Conservation (phyloP, 2,888 invertebrate genomes). For the Petrolisthes cinctipes region DNA sequence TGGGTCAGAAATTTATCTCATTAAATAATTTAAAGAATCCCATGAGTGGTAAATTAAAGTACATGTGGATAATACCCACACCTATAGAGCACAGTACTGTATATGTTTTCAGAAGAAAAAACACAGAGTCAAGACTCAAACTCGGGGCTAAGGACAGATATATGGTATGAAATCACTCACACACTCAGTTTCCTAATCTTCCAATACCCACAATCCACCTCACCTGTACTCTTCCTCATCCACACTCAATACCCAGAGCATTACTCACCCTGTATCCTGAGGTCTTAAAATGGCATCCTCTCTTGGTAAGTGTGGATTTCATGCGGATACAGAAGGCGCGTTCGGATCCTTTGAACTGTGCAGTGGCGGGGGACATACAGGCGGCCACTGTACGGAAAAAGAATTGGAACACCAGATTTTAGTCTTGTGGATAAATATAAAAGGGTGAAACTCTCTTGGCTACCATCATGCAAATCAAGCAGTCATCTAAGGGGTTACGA, state of each 20-base stretch:
- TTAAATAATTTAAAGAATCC: not conserved
- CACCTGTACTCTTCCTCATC: not conserved
- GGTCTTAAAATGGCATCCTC: constrained; percentile 96
- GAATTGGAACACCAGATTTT: not conserved
- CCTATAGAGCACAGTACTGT: not conserved
- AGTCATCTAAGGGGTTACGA: no score
- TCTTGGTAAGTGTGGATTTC: constrained; percentile 97
- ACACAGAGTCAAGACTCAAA: not conserved
- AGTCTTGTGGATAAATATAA: no score
- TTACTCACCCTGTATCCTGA: constrained; percentile 91
- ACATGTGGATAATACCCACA: not conserved
- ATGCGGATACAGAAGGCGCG: constrained; percentile 94
- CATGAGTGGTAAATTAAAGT: not conserved
- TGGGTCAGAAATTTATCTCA: no score
- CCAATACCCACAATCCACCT: not conserved
- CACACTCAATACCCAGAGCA: not conserved
- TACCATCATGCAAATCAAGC: no score
- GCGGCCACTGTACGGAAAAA: constrained; percentile 56
- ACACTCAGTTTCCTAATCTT: not conserved
- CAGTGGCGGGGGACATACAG: constrained; percentile 66
- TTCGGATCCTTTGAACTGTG: constrained; percentile 84
- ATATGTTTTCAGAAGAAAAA: no score
- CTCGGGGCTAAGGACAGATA: no score
- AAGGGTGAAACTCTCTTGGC: no score
- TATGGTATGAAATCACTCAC: not conserved